phyloP scores from a whole-genome alignment of 2,797 vertebrate genomes.

The Rhinophrynus dorsalis region DNA sequence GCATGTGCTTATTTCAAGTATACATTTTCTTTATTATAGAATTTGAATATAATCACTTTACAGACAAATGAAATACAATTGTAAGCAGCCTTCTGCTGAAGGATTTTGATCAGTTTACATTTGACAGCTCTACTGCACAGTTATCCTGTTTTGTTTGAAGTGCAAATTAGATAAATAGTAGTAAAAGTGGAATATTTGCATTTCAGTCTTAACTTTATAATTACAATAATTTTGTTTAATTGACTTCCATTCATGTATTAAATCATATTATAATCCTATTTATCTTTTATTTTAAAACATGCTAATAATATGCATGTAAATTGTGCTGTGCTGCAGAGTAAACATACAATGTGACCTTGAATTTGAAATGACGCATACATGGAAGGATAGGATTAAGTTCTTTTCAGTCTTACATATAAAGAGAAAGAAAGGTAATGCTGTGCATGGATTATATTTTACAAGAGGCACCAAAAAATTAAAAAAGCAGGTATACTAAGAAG shows the following conservation, averaged over 20 bases:
- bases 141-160: conserved; percentile 24
- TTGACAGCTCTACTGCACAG: conserved; percentile 9
- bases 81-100: background rate
- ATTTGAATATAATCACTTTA: no score
- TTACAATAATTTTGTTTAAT: background rate
- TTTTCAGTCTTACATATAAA: background rate
- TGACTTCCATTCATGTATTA: conserved; percentile 8
- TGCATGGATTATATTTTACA: background rate
- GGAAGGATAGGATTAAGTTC: background rate
- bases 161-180: conserved; percentile 7
- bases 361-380: background rate
- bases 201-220: conserved; percentile 3
- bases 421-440: background rate
- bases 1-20: no score
- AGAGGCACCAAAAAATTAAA: no score
- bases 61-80: background rate
- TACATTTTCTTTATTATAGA: no score
- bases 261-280: conserved; percentile 12
- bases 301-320: background rate
- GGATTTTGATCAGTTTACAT: conserved; percentile 1
- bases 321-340: background rate
- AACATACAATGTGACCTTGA: background rate
- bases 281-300: conserved; percentile 4
- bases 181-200: background rate
- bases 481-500: no score